Evolutionary conservation across 2,888 invertebrate species (phyloP).

Genomic region (Meganola albula): DNA sequence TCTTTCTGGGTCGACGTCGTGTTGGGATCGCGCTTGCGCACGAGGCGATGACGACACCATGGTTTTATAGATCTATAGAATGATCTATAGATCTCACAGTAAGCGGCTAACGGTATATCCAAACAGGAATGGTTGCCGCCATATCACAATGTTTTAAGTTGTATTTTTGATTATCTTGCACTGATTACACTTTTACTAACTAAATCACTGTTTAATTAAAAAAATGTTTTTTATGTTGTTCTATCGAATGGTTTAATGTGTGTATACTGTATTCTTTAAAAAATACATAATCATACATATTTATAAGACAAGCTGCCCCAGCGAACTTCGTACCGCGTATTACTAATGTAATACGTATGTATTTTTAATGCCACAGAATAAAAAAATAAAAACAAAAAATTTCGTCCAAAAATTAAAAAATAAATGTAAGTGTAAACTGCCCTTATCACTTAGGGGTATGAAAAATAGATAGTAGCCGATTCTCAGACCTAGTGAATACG

Average conservation of each 20-base stretch:
- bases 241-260: neutral
- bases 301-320: too few species aligned
- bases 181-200: conserved; percentile 6
- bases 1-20: conserved; percentile 71
- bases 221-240: neutral
- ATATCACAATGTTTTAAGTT: conserved; percentile 26
- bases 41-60: conserved; percentile 76
- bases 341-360: too few species aligned
- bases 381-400: too few species aligned
- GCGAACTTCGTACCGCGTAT: too few species aligned
- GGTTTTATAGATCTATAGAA: conserved; percentile 57
- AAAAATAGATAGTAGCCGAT: too few species aligned
- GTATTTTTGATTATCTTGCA: conserved; percentile 19
- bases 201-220: too few species aligned
- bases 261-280: neutral
- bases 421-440: too few species aligned
- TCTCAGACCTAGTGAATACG: too few species aligned
- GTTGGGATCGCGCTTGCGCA: conserved; percentile 64
- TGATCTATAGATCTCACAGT: conserved; percentile 2
- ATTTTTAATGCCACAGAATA: too few species aligned
- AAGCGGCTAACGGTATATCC: conserved; percentile 29
- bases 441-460: too few species aligned
- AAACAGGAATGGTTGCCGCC: conserved; percentile 21
- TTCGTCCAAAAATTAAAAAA: too few species aligned
- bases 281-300: neutral